phyloP scores from a whole-genome alignment of 2,797 vertebrate genomes.

The Amniataba percoides region DNA sequence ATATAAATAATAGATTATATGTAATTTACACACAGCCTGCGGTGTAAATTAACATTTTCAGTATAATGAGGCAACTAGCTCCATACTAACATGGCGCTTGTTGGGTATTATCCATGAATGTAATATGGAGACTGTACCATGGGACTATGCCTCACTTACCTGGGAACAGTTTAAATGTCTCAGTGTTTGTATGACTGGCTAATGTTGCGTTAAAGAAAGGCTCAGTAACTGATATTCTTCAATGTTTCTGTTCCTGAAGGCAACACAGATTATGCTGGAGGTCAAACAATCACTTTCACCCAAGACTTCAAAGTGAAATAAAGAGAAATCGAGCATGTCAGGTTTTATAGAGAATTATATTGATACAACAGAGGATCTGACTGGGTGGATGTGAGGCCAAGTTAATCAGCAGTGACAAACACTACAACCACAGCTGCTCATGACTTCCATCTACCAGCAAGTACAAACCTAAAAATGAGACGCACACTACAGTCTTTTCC shows the following conservation, averaged over 20 bases:
- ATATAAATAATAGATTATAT: too few species aligned
- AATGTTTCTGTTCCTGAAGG: neutral
- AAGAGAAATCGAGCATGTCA: constrained; percentile 61
- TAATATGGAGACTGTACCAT: neutral
- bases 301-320: constrained; percentile 48
- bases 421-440: constrained; percentile 73
- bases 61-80: too few species aligned
- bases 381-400: constrained; percentile 81
- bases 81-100: too few species aligned
- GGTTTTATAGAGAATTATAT: constrained; percentile 90
- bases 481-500: constrained; percentile 75
- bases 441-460: constrained; percentile 66
- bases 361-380: constrained; percentile 93
- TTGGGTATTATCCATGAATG: neutral
- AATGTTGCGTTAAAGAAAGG: too few species aligned
- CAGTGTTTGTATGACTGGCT: neutral
- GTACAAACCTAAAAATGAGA: constrained; percentile 75
- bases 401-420: constrained; percentile 70
- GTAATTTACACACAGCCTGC: too few species aligned
- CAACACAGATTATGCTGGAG: neutral
- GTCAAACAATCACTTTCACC: neutral
- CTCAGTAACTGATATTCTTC: too few species aligned
- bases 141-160: neutral
- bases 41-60: too few species aligned
- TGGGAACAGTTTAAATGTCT: neutral